A percentile compares a stretch with the other conserved stretches of the same genome.
phyloP scores from a whole-genome alignment of 2,797 vertebrate species.

The Hydrocynus forskahlii region DNA sequence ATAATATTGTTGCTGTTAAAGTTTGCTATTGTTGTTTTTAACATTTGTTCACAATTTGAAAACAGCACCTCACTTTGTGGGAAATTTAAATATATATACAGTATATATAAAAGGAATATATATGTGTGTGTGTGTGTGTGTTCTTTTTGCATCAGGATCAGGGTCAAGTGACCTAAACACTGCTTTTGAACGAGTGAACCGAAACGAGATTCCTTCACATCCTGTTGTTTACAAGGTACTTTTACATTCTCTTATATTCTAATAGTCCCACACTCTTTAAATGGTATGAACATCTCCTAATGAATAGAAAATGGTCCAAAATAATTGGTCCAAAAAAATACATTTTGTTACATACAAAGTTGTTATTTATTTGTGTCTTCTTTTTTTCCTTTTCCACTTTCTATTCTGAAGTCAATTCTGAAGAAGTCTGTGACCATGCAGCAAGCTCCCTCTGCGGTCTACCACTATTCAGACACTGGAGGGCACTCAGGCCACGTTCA shows the following conservation, averaged over 20 bases:
- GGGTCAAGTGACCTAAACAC: slow-evolving; percentile 73
- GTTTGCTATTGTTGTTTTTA: too few relatives aligned
- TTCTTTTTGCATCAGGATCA: too few relatives aligned
- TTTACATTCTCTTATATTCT: neutral
- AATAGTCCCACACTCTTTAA: neutral
- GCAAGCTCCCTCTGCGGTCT: slow-evolving; percentile 83
- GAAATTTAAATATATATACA: too few relatives aligned
- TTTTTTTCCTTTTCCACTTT: neutral
- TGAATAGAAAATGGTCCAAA: slow-evolving; percentile 62
- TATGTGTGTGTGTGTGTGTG: too few relatives aligned
- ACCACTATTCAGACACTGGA: slow-evolving; percentile 79
- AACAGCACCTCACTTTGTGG: too few relatives aligned
- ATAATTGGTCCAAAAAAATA: too few relatives aligned
- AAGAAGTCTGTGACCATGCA: slow-evolving; percentile 89
- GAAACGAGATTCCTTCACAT: slow-evolving; percentile 61
- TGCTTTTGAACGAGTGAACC: slow-evolving; percentile 71
- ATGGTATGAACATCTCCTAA: slow-evolving; percentile 71
- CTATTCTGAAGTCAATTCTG: slow-evolving; percentile 80
- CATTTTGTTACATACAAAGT: too few relatives aligned
- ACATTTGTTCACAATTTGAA: too few relatives aligned
- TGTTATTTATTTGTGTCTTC: too few relatives aligned
- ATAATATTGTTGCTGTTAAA: too few relatives aligned
- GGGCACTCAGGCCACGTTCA: slow-evolving; percentile 73
- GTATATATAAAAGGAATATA: too few relatives aligned
- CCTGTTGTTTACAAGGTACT: slow-evolving; percentile 50